Conservation (phyloP, 2,113 vertebrate genomes). For the Gambusia holbrooki region DNA sequence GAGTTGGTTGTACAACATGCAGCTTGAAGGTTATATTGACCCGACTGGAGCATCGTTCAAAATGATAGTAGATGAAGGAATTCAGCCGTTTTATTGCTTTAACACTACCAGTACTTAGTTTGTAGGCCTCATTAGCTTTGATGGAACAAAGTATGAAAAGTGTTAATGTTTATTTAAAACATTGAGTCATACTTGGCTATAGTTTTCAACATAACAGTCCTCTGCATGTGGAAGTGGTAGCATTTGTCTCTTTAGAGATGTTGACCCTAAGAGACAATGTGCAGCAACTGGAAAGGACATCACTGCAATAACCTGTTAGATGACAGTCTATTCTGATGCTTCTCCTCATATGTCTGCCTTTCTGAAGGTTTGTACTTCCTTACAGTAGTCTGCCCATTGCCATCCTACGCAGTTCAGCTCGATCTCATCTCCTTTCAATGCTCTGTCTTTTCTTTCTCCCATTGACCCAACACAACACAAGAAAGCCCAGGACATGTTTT, state of each 20-base stretch:
- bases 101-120: slow-evolving; percentile 52
- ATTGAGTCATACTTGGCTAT: neutral
- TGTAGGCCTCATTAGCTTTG: slow-evolving; percentile 27
- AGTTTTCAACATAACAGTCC: neutral
- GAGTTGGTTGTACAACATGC: slow-evolving; percentile 40
- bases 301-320: neutral
- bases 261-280: too few species aligned
- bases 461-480: too few species aligned
- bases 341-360: neutral
- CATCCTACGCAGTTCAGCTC: too few species aligned
- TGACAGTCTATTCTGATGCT: neutral
- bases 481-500: too few species aligned
- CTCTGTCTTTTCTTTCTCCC: too few species aligned
- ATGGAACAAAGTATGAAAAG: slow-evolving; percentile 16
- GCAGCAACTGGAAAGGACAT: neutral
- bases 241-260: too few species aligned
- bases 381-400: too few species aligned
- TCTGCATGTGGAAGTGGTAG: too few species aligned
- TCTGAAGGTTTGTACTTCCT: neutral
- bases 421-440: too few species aligned
- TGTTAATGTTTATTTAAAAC: neutral
- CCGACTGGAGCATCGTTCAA: slow-evolving; percentile 35
- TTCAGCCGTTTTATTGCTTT: slow-evolving; percentile 41
- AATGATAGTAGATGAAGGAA: slow-evolving; percentile 44
- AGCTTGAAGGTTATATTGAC: slow-evolving; percentile 65